Evolutionary conservation across 2,797 vertebrate genomes (phyloP).

Genomic region (Urophycis tenuis): DNA sequence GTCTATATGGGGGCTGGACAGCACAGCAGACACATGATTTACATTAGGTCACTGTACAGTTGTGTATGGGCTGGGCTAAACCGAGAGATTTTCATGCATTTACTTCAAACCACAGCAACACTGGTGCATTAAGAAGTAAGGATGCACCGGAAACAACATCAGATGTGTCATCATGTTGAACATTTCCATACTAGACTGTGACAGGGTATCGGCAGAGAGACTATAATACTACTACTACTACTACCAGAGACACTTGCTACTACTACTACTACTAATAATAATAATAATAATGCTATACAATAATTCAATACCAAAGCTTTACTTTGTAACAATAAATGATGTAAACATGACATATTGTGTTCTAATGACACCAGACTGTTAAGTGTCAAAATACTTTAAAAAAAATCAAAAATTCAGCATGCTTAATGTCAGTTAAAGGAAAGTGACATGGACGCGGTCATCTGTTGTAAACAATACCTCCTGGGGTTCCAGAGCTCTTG

Average conservation of each 20-base stretch:
- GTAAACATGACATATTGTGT: background rate
- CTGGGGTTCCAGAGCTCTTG: constrained; percentile 87
- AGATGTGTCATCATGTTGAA: too few relatives aligned
- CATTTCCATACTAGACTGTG: background rate
- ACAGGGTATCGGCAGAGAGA: too few relatives aligned
- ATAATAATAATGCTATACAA: too few relatives aligned
- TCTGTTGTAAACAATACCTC: constrained; percentile 67
- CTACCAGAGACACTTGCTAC: too few relatives aligned
- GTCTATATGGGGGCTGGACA: constrained; percentile 80
- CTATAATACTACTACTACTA: too few relatives aligned
- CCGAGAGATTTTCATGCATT: background rate
- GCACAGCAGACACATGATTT: constrained; percentile 4
- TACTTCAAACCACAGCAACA: background rate
- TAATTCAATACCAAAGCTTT: too few relatives aligned
- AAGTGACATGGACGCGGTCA: too few relatives aligned
- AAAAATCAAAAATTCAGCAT: too few relatives aligned
- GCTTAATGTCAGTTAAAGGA: background rate
- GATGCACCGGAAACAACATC: too few relatives aligned
- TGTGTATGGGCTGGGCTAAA: too few relatives aligned
- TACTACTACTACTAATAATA: too few relatives aligned
- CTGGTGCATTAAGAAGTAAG: background rate
- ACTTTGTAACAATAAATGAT: background rate
- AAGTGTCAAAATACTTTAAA: too few relatives aligned
- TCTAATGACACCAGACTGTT: background rate
- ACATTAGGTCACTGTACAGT: background rate